Evolutionary conservation across 2,797 vertebrate species (phyloP), one percentile per base, ranked within the genome.

Genomic region (Lepus townsendii): DNA sequence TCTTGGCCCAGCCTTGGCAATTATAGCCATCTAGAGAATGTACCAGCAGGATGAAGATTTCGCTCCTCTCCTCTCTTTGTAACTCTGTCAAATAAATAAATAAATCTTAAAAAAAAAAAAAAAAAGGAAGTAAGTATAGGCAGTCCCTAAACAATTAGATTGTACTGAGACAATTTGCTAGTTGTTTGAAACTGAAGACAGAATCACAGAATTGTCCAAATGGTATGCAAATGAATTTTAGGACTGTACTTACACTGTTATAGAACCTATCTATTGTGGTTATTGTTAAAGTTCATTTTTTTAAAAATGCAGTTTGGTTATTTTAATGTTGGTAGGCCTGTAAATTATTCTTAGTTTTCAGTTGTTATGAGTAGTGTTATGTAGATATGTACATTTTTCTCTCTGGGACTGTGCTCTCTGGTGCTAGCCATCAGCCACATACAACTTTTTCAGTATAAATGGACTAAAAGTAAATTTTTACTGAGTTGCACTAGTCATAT

Each of bases 151-250:
- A 27, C 68, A 65, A 73, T 26, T n/a, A 88, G 47, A 7, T 68
- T 68, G 63, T 54, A 57, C 68, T 78, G 68, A 68, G 85, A 76
- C 5, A 88, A 77, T 88, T 77, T 88, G 54, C 42, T 88, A 77
- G 47, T 66, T n/a, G 72, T 77, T 88, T 78, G 63, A 88, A 71
- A 71, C 66, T 32, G 14, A n/a, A 10, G 68, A 24, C 62, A 54
- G 62, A 77, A 66, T 77, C 86, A 88, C 17, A 54, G 62, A 57
- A 78, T 57, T 88, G n/a, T 63, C 77, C 12, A 88, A 52, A 88
- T 88, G 54, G 57, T 88, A 88, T 54, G 32, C 73, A 88, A 78
- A 78, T 68, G 52, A 54, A 57, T 68, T 78, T 13, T 68, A 57
- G 32, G 75, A 9, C 22, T 88, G 24, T 66, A 54, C 47, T 88